Conservation (phyloP, 2,797 vertebrate genomes). For the Coregonus suidteri region DNA sequence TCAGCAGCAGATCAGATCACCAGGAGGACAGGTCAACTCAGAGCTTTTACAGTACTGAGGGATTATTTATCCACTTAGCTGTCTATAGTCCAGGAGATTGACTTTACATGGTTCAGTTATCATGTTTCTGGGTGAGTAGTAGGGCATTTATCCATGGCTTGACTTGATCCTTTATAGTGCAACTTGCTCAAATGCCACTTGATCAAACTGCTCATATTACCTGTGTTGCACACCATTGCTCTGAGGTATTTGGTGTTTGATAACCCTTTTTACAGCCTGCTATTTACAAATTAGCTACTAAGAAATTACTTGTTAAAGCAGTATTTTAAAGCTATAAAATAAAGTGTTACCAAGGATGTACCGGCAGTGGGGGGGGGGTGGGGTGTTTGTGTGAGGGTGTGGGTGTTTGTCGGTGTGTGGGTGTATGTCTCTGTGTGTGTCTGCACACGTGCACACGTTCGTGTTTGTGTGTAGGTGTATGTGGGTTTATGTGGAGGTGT, state of each 20-base stretch:
- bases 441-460: too few species aligned
- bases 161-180: not conserved
- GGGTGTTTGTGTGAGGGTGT: too few species aligned
- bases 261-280: not conserved
- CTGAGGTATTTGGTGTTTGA: not conserved
- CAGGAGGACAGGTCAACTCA: not conserved
- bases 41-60: not conserved
- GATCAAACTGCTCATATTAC: not conserved
- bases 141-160: not conserved
- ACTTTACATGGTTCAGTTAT: not conserved
- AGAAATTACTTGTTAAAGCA: too few species aligned
- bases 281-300: not conserved
- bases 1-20: slow-evolving; percentile 3
- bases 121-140: slow-evolving; percentile 1
- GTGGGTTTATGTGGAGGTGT: not conserved
- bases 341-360: too few species aligned
- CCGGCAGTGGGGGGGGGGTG: too few species aligned
- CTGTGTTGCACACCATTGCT: not conserved
- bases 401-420: too few species aligned
- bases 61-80: not conserved
- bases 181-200: not conserved
- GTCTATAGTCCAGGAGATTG: not conserved
- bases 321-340: too few species aligned
- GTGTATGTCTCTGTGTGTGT: not conserved
- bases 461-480: not conserved